These are phyloP conservation scores for Caenorhabditis sinica DNA, from an alignment of 2,888 invertebrate genomes.

Conservation along the genomic window DNA sequence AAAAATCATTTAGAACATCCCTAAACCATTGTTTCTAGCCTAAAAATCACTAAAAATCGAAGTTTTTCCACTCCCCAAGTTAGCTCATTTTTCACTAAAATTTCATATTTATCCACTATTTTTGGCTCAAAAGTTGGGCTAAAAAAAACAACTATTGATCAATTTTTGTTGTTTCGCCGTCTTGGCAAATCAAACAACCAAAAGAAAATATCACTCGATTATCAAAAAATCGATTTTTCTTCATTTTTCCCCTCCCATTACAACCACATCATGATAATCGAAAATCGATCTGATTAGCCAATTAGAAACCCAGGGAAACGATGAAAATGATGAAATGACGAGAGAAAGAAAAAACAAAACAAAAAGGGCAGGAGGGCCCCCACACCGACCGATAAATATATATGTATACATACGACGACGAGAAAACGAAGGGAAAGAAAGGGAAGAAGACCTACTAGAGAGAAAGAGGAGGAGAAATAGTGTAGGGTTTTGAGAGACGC, in stretches of 20 bases:
- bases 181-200: not conserved
- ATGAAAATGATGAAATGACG: not conserved
- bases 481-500: not conserved
- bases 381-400: not conserved
- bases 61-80: not conserved
- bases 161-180: too few species aligned
- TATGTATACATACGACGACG: not conserved
- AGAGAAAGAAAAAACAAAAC: too few species aligned
- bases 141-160: not conserved
- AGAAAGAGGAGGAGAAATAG: constrained; percentile 5
- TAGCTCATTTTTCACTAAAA: not conserved
- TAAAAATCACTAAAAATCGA: too few species aligned
- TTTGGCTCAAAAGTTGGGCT: too few species aligned
- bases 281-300: not conserved
- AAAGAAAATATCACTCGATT: too few species aligned
- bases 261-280: not conserved
- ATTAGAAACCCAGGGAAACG: not conserved
- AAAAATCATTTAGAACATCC: not conserved
- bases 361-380: constrained; percentile 3
- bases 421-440: not conserved
- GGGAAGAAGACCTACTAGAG: too few species aligned
- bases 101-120: too few species aligned
- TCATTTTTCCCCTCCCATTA: not conserved
- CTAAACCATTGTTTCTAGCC: too few species aligned
- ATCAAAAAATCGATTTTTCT: not conserved